These are phyloP conservation scores for Strigamia crassipes DNA, from an alignment of 2,888 invertebrate genomes.

Conservation along the genomic window DNA sequence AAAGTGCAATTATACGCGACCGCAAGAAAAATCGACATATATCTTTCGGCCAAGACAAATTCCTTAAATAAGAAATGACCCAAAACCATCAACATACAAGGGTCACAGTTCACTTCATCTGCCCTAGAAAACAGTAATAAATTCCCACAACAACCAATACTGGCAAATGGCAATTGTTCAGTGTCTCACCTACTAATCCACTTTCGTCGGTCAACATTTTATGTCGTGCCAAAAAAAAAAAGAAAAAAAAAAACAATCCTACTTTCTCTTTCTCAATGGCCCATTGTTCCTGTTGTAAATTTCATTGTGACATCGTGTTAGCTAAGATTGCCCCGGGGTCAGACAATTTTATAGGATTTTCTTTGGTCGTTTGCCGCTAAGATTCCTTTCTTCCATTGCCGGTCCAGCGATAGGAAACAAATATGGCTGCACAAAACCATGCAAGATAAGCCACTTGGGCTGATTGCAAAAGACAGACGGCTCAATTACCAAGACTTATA, in stretches of 20 bases:
- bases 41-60: too few species aligned
- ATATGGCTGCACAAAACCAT: background rate
- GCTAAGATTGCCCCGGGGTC: slow-evolving; percentile 26
- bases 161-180: background rate
- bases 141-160: background rate
- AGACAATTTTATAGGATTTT: slow-evolving; percentile 34
- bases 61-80: too few species aligned
- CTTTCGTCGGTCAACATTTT: background rate
- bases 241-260: background rate
- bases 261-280: slow-evolving; percentile 13
- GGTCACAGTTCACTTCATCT: background rate
- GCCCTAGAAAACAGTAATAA: background rate
- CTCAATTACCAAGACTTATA: background rate
- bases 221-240: slow-evolving; percentile 25
- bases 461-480: background rate
- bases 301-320: slow-evolving; percentile 19
- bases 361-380: slow-evolving; percentile 17
- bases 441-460: background rate
- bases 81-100: too few species aligned
- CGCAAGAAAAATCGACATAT: too few species aligned
- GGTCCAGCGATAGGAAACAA: background rate
- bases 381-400: slow-evolving; percentile 4
- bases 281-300: slow-evolving; percentile 31
- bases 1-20: too few species aligned
- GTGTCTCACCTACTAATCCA: slow-evolving; percentile 3